Percentiles rank a stretch among this genome's conserved stretches.
These are phyloP conservation scores for Xanthorhoe spadicearia DNA, from an alignment of 2,888 invertebrate genomes.

Conservation along the genomic window DNA sequence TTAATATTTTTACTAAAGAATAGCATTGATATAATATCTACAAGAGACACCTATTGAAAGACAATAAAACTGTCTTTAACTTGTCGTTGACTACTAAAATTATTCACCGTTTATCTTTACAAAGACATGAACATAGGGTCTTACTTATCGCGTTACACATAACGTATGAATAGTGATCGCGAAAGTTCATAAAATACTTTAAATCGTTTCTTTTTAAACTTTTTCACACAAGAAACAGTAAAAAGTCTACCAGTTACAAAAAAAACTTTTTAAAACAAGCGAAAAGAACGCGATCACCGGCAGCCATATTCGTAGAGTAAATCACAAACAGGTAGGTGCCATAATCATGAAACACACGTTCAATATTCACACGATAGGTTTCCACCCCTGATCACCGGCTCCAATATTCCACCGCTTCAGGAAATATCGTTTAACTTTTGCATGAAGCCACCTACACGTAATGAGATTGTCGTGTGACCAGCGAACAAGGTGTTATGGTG, in stretches of 20 bases:
- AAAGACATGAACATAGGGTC: too few relatives aligned
- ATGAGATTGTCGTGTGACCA: slow-evolving; percentile 19
- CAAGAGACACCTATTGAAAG: too few relatives aligned
- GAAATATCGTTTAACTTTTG: slow-evolving; percentile 29
- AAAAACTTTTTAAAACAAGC: not conserved
- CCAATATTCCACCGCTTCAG: slow-evolving; percentile 24
- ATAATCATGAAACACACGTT: slow-evolving; percentile 27
- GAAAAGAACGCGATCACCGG: not conserved
- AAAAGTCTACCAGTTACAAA: not conserved
- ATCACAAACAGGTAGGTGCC: slow-evolving; percentile 16
- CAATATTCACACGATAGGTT: slow-evolving; percentile 26
- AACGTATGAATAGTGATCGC: too few relatives aligned
- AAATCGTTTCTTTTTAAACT: too few relatives aligned
- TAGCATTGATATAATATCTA: too few relatives aligned
- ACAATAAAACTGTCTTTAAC: too few relatives aligned
- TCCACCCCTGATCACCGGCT: slow-evolving; percentile 17
- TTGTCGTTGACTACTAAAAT: too few relatives aligned
- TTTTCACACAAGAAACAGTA: too few relatives aligned
- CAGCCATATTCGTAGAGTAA: slow-evolving; percentile 4
- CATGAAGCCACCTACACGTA: slow-evolving; percentile 15
- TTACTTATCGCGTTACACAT: too few relatives aligned
- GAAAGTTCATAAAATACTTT: too few relatives aligned
- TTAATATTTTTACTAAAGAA: too few relatives aligned
- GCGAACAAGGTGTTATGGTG: slow-evolving; percentile 16
- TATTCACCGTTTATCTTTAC: too few relatives aligned